phyloP scores from a whole-genome alignment of 2,113 vertebrate species.

The Brienomyrus longianalis region DNA sequence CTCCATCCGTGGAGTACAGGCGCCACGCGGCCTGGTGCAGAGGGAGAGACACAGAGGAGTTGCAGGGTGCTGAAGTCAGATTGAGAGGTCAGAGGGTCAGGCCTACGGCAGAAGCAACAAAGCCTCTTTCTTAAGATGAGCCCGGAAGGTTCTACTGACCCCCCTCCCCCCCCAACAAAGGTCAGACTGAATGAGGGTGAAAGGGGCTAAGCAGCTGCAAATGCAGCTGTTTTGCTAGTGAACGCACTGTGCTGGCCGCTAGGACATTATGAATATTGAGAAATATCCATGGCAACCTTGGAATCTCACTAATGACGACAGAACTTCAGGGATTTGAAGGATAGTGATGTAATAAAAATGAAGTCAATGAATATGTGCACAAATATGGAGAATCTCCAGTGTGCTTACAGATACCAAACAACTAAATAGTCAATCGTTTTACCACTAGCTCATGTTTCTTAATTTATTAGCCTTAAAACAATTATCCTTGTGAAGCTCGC shows the following conservation, averaged over 20 bases:
- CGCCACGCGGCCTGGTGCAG: constrained; percentile 74
- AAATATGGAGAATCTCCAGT: not conserved
- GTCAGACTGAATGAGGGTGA: not conserved
- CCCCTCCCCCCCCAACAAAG: not conserved
- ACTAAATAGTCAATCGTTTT: not conserved
- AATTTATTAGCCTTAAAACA: not conserved
- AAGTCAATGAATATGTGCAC: not conserved
- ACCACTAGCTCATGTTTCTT: not conserved
- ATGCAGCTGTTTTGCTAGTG: not conserved
- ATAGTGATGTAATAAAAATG: not conserved
- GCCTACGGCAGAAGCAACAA: not conserved
- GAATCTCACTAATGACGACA: not conserved
- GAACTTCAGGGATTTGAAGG: not conserved
- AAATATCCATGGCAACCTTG: not conserved
- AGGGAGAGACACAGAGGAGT: constrained; percentile 57
- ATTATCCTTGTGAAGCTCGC: not conserved
- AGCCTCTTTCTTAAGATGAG: not conserved
- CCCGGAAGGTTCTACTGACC: not conserved
- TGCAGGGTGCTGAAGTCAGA: constrained; percentile 49
- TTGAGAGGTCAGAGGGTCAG: constrained; percentile 13
- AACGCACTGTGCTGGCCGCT: not conserved
- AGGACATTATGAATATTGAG: not conserved
- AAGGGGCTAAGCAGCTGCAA: not conserved
- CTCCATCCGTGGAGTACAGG: constrained; percentile 73
- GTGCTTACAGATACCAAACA: not conserved